A percentile compares a stretch with the other conserved stretches of the same genome.
Conservation (phyloP, 2,797 vertebrate genomes). For the Apogon hyalosoma region DNA sequence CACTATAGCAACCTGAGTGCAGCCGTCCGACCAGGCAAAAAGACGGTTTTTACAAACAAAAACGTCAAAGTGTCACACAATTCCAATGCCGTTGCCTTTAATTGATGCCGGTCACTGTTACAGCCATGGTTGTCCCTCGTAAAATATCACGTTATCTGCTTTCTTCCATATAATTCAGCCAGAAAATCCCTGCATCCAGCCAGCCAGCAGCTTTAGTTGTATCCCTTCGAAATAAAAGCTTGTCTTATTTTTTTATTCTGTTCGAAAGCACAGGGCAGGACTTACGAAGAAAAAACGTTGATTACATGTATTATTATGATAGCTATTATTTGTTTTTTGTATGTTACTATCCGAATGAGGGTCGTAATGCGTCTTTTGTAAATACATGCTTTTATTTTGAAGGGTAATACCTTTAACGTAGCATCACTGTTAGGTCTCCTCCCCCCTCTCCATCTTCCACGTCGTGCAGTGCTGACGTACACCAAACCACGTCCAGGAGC, state of each 20-base stretch:
- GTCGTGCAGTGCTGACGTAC: constrained; percentile 74
- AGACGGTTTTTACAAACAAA: constrained; percentile 1
- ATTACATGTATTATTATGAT: accelerated
- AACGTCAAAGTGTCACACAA: background rate
- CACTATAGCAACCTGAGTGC: constrained; percentile 42
- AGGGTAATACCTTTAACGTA: constrained; percentile 33
- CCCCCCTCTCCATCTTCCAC: constrained; percentile 63
- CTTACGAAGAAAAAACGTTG: accelerated
- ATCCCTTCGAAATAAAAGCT: constrained; percentile 70
- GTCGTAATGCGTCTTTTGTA: background rate
- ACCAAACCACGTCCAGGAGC: background rate
- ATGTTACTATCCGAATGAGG: background rate
- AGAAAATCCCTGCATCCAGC: constrained; percentile 78
- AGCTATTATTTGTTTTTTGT: accelerated
- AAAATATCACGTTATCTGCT: constrained; percentile 38
- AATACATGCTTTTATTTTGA: constrained; percentile 64
- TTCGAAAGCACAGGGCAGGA: accelerated
- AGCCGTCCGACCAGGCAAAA: constrained; percentile 26
- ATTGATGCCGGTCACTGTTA: constrained; percentile 6
- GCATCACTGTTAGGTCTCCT: constrained; percentile 35
- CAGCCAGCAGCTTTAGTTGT: constrained; percentile 47
- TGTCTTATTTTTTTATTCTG: background rate
- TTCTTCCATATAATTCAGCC: constrained; percentile 45
- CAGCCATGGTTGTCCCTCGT: constrained; percentile 55
- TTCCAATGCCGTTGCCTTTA: constrained; percentile 33